phyloP scores from a whole-genome alignment of 2,797 vertebrate genomes.

The Phoebastria nigripes region DNA sequence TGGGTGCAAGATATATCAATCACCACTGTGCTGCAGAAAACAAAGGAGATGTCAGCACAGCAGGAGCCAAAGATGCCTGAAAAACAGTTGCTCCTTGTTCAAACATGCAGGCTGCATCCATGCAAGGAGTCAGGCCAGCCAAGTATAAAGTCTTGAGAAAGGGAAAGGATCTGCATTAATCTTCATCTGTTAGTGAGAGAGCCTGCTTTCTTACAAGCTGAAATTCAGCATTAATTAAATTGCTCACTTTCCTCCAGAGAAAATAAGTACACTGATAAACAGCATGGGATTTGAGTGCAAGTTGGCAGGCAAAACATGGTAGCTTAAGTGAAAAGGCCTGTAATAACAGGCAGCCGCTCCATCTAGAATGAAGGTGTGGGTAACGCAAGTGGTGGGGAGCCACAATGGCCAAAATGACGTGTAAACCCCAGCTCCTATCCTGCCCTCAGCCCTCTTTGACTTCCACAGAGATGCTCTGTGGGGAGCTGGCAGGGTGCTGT shows the following conservation, averaged over 20 bases:
- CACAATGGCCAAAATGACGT: neutral
- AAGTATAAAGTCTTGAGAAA: neutral
- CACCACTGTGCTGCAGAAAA: neutral
- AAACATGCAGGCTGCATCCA: neutral
- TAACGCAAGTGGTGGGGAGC: accelerated
- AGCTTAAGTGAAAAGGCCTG: neutral
- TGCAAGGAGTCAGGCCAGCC: neutral
- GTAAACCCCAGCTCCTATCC: neutral
- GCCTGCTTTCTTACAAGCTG: neutral
- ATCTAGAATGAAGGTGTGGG: accelerated
- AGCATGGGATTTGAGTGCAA: neutral
- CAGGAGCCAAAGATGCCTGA: neutral
- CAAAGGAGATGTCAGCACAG: neutral
- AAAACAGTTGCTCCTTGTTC: constrained; percentile 16
- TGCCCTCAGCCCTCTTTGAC: neutral
- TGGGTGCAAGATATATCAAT: neutral
- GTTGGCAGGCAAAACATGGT: neutral
- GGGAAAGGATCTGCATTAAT: neutral
- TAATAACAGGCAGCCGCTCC: neutral
- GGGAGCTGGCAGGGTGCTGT: neutral
- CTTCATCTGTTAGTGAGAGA: neutral
- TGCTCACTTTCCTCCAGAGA: neutral
- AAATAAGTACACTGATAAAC: neutral
- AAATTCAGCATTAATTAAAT: neutral
- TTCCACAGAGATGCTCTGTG: neutral